Base-by-base conservation (phyloP, 2,113 vertebrate species). In the Lepidothrix coronata region DNA sequence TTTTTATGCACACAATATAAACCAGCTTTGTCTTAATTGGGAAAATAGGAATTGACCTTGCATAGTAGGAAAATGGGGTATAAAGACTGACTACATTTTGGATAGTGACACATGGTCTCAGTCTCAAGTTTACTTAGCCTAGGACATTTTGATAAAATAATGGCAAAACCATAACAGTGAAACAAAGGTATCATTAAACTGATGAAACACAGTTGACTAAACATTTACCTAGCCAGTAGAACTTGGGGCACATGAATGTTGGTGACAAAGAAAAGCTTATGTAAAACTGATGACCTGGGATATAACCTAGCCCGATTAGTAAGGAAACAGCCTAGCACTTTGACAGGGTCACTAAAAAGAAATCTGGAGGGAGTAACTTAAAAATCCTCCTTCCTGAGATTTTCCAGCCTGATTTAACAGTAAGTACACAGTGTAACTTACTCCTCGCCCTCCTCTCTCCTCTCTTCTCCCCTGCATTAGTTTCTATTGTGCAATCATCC, bases 101-200 rank as follows among this genome's bases (percentile, higher is more conserved):
- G 6, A 55, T 43, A 10, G 21, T 48, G 37, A 58, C 49, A 37
- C 0, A 0, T 30, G 20, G 25, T 49, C 39, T 85, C 31, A 5
- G 18, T 62, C 28, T 88, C 25, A 21, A 52, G 31, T 61, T 82
- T 63, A 57, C 20, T 61, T 52, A 44, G 37, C 15, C 10, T 13
- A 1, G 3, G 24, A 46, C 1, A 58, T 61, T 73, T 88, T 61
- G 30, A 82, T 43, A 52, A 78, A 93, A 79, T 3, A 1, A 44
- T 5, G 58, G 41, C 46, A 80, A 85, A 95, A 65, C 9, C 5
- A 6, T 43, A 70, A 39, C 6, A 91, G 58, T 0, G 0, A 93
- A 85, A 70, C 7, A 58, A 83, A 88, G 22, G 25, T 66, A 79
- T 39, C 21, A 27, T 61, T 74, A 48, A 78, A 71, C 9, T 62